A percentile compares a stretch with the other conserved stretches of the same genome.
These are phyloP conservation scores for Potamilus streckersoni DNA, from an alignment of 1,140 invertebrate genomes.

Conservation along the genomic window DNA sequence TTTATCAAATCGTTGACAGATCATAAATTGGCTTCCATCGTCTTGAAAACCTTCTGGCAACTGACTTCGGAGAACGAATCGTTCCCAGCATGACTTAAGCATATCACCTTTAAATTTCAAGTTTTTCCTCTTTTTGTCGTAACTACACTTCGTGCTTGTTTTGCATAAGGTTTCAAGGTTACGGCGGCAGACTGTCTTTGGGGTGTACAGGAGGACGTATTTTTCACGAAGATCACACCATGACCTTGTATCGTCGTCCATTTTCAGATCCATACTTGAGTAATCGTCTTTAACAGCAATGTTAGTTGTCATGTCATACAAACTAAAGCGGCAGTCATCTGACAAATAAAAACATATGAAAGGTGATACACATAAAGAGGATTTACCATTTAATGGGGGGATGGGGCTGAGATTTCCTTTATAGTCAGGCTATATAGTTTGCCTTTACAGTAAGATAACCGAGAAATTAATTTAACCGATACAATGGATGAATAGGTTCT, in stretches of 20 bases:
- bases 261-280: conserved; percentile 1
- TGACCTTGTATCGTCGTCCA: conserved; percentile 6
- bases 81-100: conserved; percentile 43
- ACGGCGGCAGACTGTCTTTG: conserved; percentile 10
- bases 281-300: conserved; percentile 16
- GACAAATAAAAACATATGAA: background rate
- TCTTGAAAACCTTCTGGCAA: conserved; percentile 44
- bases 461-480: too few species aligned
- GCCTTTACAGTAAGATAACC: too few species aligned
- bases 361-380: background rate
- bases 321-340: conserved; percentile 20
- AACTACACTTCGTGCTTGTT: conserved; percentile 9
- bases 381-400: too few species aligned
- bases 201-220: conserved; percentile 15
- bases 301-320: conserved; percentile 21
- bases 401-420: too few species aligned
- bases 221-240: conserved; percentile 21
- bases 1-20: conserved; percentile 47
- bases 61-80: conserved; percentile 34
- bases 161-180: conserved; percentile 24
- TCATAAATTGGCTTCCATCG: conserved; percentile 36
- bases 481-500: too few species aligned
- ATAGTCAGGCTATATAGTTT: too few species aligned
- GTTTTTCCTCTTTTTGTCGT: background rate
- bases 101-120: conserved; percentile 34